Evolutionary conservation across 2,888 invertebrate genomes (phyloP).

Genomic region (Spisula solida): DNA sequence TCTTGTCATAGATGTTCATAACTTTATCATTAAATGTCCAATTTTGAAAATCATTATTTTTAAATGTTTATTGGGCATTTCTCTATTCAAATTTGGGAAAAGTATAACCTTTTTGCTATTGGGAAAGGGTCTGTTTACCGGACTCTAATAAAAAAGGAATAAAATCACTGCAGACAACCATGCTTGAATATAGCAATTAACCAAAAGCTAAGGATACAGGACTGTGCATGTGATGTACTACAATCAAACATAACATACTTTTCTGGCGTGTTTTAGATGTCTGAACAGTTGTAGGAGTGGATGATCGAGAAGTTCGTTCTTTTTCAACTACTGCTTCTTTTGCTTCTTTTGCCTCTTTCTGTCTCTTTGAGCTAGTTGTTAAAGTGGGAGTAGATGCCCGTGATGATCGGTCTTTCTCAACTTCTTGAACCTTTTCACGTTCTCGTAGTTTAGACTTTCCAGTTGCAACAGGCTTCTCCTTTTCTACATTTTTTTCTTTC

Average conservation of each 20-base stretch:
- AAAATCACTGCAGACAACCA: too few species aligned
- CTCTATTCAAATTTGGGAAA: too few species aligned
- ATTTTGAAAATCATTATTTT: too few species aligned
- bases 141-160: too few species aligned
- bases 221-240: too few species aligned
- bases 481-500: slow-evolving; percentile 21
- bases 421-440: slow-evolving; percentile 33
- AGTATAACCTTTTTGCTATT: too few species aligned
- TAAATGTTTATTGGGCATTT: too few species aligned
- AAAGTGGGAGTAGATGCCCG: slow-evolving; percentile 58
- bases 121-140: too few species aligned
- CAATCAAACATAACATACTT: slow-evolving; percentile 1
- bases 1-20: too few species aligned
- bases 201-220: too few species aligned
- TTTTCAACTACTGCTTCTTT: slow-evolving; percentile 49
- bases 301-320: slow-evolving; percentile 66
- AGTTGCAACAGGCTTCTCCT: slow-evolving; percentile 26
- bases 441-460: slow-evolving; percentile 44
- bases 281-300: slow-evolving; percentile 66
- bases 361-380: slow-evolving; percentile 37
- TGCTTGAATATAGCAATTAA: too few species aligned
- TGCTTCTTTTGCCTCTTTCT: slow-evolving; percentile 4
- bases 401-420: slow-evolving; percentile 62
- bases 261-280: slow-evolving; percentile 39
- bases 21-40: too few species aligned